These are phyloP conservation scores for Pachymerium ferrugineum DNA, from an alignment of 2,888 invertebrate genomes.

Conservation along the genomic window DNA sequence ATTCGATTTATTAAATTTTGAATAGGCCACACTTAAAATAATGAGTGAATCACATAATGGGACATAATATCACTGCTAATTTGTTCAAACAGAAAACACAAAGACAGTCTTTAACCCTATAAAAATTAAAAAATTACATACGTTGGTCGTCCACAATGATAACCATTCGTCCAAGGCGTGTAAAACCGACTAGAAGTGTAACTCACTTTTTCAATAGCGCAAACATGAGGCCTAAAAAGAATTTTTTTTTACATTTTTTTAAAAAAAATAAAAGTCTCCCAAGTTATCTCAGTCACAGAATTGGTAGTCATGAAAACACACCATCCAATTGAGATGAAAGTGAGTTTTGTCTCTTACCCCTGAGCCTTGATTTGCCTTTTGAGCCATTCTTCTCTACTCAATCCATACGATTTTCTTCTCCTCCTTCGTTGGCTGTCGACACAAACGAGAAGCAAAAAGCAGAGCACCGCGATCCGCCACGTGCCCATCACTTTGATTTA, in stretches of 20 bases:
- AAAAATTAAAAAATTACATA: neutral
- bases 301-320: too few relatives aligned
- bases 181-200: constrained; percentile 28
- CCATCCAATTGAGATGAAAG: too few relatives aligned
- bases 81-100: too few relatives aligned
- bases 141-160: constrained; percentile 32
- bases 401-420: neutral
- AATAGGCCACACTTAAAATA: too few relatives aligned
- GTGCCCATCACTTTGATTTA: neutral
- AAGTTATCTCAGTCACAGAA: neutral
- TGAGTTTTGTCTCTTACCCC: neutral
- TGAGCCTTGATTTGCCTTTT: neutral
- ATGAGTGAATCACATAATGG: too few relatives aligned
- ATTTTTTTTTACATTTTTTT: neutral
- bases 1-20: too few relatives aligned
- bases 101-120: too few relatives aligned
- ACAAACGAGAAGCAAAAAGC: neutral
- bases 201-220: constrained; percentile 31
- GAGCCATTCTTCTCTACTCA: neutral
- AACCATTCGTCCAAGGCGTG: constrained; percentile 34
- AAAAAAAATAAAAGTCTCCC: constrained; percentile 6
- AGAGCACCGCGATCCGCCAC: neutral
- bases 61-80: too few relatives aligned
- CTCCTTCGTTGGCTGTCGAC: neutral
- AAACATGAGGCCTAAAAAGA: constrained; percentile 32